Percentiles rank a stretch among this genome's conserved stretches.
Conservation (phyloP, 2,888 invertebrate genomes). For the Mythimna vitellina region DNA sequence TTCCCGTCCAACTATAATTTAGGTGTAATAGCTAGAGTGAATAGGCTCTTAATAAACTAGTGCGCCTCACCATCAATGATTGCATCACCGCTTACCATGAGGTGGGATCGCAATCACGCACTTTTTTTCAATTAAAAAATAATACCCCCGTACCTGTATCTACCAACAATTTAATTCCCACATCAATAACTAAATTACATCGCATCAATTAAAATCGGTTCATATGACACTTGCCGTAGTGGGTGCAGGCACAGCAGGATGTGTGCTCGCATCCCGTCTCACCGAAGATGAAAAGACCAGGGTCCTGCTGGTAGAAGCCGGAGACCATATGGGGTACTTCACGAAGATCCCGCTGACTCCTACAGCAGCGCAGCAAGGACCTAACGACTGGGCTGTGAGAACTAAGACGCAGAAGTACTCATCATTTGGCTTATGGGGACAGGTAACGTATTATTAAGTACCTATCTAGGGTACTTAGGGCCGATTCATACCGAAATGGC, state of each 20-base stretch:
- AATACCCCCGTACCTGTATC: not conserved
- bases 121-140: too few species aligned
- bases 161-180: not conserved
- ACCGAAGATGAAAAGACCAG: constrained; percentile 89
- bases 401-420: constrained; percentile 92
- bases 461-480: not conserved
- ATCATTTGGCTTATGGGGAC: constrained; percentile 91
- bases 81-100: too few species aligned
- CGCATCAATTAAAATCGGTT: not conserved
- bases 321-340: constrained; percentile 92
- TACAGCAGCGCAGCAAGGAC: constrained; percentile 92
- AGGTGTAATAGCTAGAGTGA: too few species aligned
- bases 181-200: not conserved
- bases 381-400: constrained; percentile 93
- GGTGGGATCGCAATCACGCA: too few species aligned
- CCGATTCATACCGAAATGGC: too few species aligned
- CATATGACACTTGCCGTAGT: constrained; percentile 81
- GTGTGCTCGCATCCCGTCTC: constrained; percentile 92
- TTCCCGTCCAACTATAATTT: too few species aligned
- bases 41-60: too few species aligned
- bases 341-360: constrained; percentile 92
- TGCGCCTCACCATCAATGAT: too few species aligned
- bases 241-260: constrained; percentile 94
- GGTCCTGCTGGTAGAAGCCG: constrained; percentile 93
- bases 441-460: constrained; percentile 81